phyloP scores from a whole-genome alignment of 1,140 invertebrate species.

The Piezodorus guildinii region DNA sequence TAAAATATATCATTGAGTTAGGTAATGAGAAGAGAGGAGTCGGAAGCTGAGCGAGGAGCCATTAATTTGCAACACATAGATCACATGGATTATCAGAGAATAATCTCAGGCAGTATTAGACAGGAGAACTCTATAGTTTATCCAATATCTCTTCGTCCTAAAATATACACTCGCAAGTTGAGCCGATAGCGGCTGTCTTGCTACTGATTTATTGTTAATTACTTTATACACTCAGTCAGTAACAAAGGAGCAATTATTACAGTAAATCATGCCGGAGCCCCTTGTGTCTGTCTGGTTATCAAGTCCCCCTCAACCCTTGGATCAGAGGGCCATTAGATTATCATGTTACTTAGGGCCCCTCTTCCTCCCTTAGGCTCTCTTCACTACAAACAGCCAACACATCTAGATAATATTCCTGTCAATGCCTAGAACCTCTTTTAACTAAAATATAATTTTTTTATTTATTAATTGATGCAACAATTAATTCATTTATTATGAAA shows the following conservation, averaged over 20 bases:
- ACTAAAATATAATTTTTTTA: too few relatives aligned
- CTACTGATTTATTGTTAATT: constrained; percentile 25
- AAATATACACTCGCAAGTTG: constrained; percentile 25
- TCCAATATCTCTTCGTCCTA: constrained; percentile 23
- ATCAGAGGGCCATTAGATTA: too few relatives aligned
- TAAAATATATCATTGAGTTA: constrained; percentile 21
- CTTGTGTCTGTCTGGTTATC: constrained; percentile 3
- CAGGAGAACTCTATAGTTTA: constrained; percentile 20
- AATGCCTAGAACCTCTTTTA: too few relatives aligned
- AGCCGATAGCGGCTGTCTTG: constrained; percentile 22
- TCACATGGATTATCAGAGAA: constrained; percentile 23
- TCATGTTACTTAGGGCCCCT: too few relatives aligned
- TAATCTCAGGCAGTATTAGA: constrained; percentile 23
- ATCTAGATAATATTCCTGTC: too few relatives aligned
- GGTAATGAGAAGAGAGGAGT: constrained; percentile 17
- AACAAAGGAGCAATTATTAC: constrained; percentile 26
- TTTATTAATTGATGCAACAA: too few relatives aligned
- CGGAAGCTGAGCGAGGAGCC: constrained; percentile 5
- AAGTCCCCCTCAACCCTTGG: too few relatives aligned
- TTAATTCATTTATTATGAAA: too few relatives aligned
- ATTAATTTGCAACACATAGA: constrained; percentile 26
- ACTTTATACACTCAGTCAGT: constrained; percentile 23
- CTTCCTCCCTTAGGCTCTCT: too few relatives aligned
- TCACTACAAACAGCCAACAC: too few relatives aligned
- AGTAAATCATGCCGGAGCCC: constrained; percentile 18